Evolutionary conservation across 1,140 invertebrate species (phyloP).

Genomic region (Chymomyza costata): DNA sequence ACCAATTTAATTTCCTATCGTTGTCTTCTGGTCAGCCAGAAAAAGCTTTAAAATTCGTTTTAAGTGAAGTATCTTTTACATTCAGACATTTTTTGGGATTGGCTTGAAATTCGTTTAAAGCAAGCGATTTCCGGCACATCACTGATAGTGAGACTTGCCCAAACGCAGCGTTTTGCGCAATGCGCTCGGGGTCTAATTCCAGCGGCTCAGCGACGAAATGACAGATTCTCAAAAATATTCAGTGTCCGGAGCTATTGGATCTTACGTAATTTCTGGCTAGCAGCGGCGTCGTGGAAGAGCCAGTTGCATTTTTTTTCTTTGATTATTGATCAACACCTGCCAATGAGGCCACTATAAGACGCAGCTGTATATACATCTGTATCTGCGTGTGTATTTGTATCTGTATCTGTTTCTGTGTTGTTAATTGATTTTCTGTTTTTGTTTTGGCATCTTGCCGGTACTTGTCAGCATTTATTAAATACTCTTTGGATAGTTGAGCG

Average conservation of each 20-base stretch:
- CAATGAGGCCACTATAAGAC: constrained; percentile 43
- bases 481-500: constrained; percentile 16
- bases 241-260: neutral
- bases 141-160: no score
- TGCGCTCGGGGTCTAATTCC: no score
- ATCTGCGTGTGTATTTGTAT: neutral
- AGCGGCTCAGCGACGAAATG: no score
- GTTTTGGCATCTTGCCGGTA: constrained; percentile 68
- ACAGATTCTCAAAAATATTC: constrained; percentile 30
- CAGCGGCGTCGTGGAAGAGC: constrained; percentile 9
- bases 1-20: no score
- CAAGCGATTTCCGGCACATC: no score
- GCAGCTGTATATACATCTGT: neutral
- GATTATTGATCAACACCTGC: constrained; percentile 69
- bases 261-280: neutral
- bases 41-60: no score
- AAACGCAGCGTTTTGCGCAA: constrained; percentile 47
- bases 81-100: no score
- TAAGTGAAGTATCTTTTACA: no score
- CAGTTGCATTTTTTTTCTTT: constrained; percentile 61
- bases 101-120: no score
- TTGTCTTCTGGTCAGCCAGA: no score
- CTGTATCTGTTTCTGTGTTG: constrained; percentile 18
- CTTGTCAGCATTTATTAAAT: constrained; percentile 58
- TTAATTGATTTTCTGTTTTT: constrained; percentile 61